Conservation (phyloP, 2,113 vertebrate species). For the Addax nasomaculatus region DNA sequence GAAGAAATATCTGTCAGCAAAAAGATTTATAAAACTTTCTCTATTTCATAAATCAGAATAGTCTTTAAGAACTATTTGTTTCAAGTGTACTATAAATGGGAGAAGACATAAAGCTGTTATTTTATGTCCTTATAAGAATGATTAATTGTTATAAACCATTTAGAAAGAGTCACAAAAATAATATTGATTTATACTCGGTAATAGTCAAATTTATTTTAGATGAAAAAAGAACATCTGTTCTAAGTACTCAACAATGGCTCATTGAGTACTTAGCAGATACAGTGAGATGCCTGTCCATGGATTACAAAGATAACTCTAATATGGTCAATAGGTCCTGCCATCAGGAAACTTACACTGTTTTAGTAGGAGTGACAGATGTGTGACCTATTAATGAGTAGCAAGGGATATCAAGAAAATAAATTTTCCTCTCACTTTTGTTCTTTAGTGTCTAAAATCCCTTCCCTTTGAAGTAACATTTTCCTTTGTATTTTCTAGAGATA, state of each 20-base stretch:
- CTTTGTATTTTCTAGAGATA: neutral
- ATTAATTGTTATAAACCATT: constrained; percentile 7
- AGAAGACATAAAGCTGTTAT: neutral
- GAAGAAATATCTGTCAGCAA: constrained; percentile 30
- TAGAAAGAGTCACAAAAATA: constrained; percentile 14
- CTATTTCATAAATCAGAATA: constrained; percentile 17
- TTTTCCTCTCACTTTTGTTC: neutral
- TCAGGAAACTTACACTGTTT: neutral
- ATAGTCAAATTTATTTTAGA: constrained; percentile 20
- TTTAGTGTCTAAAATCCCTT: neutral
- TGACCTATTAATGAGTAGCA: neutral
- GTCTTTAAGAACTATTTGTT: constrained; percentile 29
- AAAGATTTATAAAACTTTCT: constrained; percentile 27
- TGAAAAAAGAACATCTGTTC: neutral
- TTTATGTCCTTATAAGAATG: constrained; percentile 6
- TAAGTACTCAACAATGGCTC: neutral
- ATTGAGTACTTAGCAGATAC: constrained; percentile 9
- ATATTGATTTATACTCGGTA: neutral
- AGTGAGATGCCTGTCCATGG: neutral
- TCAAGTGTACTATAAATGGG: neutral
- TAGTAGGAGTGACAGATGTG: neutral
- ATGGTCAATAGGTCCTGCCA: neutral
- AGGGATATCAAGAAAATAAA: neutral
- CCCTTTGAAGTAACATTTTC: neutral
- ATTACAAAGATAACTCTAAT: neutral